Conservation (phyloP, 2,797 vertebrate species). For the Coreius guichenoti region DNA sequence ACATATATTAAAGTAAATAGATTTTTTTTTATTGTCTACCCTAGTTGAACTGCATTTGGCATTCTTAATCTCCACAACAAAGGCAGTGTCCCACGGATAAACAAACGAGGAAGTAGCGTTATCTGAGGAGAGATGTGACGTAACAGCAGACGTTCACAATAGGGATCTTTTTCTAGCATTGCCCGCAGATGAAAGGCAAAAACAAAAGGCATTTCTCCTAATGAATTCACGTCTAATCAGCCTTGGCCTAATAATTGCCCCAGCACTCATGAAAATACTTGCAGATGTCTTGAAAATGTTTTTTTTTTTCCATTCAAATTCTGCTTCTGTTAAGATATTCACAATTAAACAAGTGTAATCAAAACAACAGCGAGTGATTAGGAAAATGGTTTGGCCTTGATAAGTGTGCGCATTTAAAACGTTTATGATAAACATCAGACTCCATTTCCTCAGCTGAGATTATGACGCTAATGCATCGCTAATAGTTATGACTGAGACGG, state of each 20-base stretch:
- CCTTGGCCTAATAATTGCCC: constrained; percentile 63
- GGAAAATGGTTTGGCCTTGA: constrained; percentile 56
- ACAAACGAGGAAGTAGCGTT: constrained; percentile 34
- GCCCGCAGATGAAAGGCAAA: constrained; percentile 60
- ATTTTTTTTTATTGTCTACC: not conserved
- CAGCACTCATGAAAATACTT: constrained; percentile 57
- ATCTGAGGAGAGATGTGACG: constrained; percentile 42
- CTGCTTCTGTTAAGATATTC: constrained; percentile 61
- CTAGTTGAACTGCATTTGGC: not conserved
- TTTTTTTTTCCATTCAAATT: constrained; percentile 46
- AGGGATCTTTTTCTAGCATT: constrained; percentile 17
- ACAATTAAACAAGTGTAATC: constrained; percentile 64
- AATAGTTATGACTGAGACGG: constrained; percentile 51
- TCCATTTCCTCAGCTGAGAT: constrained; percentile 59
- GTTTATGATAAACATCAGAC: constrained; percentile 63
- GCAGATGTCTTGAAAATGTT: constrained; percentile 63
- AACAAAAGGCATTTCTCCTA: constrained; percentile 62
- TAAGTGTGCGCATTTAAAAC: constrained; percentile 59
- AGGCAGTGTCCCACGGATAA: not conserved
- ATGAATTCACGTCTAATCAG: constrained; percentile 66
- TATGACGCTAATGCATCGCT: constrained; percentile 55
- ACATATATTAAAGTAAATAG: not conserved
- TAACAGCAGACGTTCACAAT: constrained; percentile 37
- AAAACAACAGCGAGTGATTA: constrained; percentile 59
- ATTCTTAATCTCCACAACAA: constrained; percentile 21